These are phyloP conservation scores for Poeciliopsis turneri DNA, from an alignment of 2,797 vertebrate species.

Conservation along the genomic window DNA sequence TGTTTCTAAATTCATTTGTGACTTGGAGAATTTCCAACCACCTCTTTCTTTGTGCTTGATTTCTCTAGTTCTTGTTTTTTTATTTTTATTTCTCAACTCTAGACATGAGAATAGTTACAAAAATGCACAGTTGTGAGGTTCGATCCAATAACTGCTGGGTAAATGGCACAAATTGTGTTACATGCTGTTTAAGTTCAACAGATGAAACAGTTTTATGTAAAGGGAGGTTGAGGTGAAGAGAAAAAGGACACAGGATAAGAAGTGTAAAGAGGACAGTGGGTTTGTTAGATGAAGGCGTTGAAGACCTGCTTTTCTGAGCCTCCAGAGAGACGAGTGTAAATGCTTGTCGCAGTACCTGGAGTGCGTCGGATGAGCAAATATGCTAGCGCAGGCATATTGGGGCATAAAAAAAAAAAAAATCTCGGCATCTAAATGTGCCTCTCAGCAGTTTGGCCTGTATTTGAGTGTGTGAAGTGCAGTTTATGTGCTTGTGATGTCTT, in stretches of 20 bases:
- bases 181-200: background rate
- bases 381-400: background rate
- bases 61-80: background rate
- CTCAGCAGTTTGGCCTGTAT: constrained; percentile 7
- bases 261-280: constrained; percentile 2
- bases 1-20: background rate
- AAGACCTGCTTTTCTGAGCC: constrained; percentile 39
- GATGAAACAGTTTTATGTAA: background rate
- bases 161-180: background rate
- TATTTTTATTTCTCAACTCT: background rate
- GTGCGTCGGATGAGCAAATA: constrained; percentile 24
- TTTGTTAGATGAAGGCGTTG: constrained; percentile 12
- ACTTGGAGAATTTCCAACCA: background rate
- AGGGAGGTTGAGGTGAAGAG: constrained; percentile 18
- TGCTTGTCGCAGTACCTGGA: constrained; percentile 30
- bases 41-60: background rate
- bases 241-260: background rate
- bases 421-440: constrained; percentile 16
- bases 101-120: background rate
- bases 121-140: background rate
- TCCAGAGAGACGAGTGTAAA: constrained; percentile 34
- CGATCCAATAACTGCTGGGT: background rate
- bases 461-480: background rate
- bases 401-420: background rate
- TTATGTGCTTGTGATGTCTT: constrained; percentile 31